Conservation (phyloP, 92 coral and sea anemone genomes). For the Scolanthus callimorphus region DNA sequence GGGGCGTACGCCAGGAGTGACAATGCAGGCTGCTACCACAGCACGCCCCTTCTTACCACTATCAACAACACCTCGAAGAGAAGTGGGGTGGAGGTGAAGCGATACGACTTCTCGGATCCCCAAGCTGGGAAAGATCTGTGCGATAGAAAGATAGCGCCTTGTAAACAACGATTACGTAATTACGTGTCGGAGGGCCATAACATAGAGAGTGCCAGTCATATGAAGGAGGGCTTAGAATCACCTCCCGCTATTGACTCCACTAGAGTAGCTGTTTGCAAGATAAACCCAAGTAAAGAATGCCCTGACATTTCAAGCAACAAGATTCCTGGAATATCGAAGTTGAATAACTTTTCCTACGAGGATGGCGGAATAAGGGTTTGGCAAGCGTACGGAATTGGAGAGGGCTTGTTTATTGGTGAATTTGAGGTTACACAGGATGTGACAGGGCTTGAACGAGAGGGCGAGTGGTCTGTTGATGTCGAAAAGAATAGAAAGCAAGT, state of each 20-base stretch:
- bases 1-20: constrained; percentile 28
- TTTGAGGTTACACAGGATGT: constrained; percentile 25
- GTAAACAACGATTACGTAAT: constrained; percentile 32
- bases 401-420: constrained; percentile 4
- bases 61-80: constrained; percentile 21
- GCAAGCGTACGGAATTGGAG: constrained; percentile 37
- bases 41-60: constrained; percentile 36
- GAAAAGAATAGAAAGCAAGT: constrained; percentile 1
- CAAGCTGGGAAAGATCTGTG: constrained; percentile 44
- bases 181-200: constrained; percentile 33
- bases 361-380: constrained; percentile 21
- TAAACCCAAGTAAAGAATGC: constrained; percentile 4
- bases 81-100: constrained; percentile 27
- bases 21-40: constrained; percentile 49
- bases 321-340: constrained; percentile 22
- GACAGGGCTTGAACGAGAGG: constrained; percentile 26
- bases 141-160: constrained; percentile 34
- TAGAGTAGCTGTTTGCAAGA: constrained; percentile 23
- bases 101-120: constrained; percentile 42
- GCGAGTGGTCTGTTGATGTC: constrained; percentile 18
- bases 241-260: constrained; percentile 29
- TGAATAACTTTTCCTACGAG: constrained; percentile 25
- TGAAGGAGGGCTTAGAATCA: constrained; percentile 28
- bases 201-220: constrained; percentile 27
- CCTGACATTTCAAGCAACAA: constrained; percentile 24